A percentile compares a stretch with the other conserved stretches of the same genome.
Evolutionary conservation across 2,797 vertebrate genomes (phyloP).

Genomic region (Margarornis squamiger): DNA sequence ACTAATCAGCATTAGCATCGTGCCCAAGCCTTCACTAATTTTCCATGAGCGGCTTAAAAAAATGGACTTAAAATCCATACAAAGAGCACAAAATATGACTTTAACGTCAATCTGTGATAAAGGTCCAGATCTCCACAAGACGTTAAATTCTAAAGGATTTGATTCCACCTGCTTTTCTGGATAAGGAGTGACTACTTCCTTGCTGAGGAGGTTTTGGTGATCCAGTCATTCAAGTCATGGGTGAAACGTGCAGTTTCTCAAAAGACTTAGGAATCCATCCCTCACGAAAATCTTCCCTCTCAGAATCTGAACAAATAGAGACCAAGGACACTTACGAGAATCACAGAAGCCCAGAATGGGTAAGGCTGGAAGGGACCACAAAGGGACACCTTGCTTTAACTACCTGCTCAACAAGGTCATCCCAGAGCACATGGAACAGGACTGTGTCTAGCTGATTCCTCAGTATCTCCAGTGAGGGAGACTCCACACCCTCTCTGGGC

Average conservation of each 20-base stretch:
- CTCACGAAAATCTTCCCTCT: not conserved
- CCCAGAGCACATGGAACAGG: not conserved
- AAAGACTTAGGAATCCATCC: not conserved
- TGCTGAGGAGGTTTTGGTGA: not conserved
- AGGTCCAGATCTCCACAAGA: not conserved
- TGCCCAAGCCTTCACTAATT: not conserved
- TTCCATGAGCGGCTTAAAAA: not conserved
- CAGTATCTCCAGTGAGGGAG: not conserved
- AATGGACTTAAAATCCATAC: not conserved
- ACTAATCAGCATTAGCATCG: not conserved
- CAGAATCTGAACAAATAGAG: not conserved
- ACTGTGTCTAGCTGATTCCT: not conserved
- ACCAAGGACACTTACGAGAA: fast-evolving
- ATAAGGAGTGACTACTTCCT: not conserved
- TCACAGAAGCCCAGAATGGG: fast-evolving
- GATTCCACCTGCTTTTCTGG: not conserved
- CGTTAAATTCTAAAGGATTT: not conserved
- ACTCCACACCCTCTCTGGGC: not conserved
- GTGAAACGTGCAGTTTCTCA: not conserved
- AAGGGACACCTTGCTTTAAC: fast-evolving
- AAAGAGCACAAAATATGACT: not conserved
- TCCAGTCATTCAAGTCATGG: not conserved
- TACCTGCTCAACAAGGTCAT: not conserved
- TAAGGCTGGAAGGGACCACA: fast-evolving
- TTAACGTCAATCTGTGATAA: fast-evolving